These are phyloP conservation scores for Cololabis saira DNA, from an alignment of 2,113 vertebrate species.

Conservation along the genomic window DNA sequence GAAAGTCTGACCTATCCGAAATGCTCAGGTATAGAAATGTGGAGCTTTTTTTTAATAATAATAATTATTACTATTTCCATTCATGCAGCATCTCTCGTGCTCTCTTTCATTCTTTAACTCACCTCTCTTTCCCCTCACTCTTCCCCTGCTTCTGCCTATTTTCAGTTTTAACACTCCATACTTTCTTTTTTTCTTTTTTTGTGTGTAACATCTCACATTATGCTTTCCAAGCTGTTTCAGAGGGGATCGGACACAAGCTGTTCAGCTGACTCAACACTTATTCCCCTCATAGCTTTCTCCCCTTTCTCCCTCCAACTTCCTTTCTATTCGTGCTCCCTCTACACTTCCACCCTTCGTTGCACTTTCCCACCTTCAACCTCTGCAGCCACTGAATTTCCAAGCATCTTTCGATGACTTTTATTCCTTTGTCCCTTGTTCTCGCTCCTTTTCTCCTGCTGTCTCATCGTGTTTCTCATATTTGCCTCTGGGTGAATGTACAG, in stretches of 20 bases:
- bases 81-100: neutral
- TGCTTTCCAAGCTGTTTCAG: slow-evolving; percentile 34
- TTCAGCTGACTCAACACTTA: slow-evolving; percentile 66
- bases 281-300: slow-evolving; percentile 40
- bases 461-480: slow-evolving; percentile 44
- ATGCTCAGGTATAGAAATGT: slow-evolving; percentile 13
- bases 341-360: slow-evolving; percentile 7
- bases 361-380: slow-evolving; percentile 27
- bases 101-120: neutral
- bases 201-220: slow-evolving; percentile 15
- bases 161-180: slow-evolving; percentile 22
- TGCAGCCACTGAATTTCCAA: slow-evolving; percentile 39
- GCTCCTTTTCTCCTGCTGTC: neutral
- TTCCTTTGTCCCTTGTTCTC: slow-evolving; percentile 9
- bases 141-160: slow-evolving; percentile 14
- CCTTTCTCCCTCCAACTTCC: slow-evolving; percentile 11
- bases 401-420: slow-evolving; percentile 10
- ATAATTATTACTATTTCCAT: neutral
- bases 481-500: slow-evolving; percentile 27
- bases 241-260: slow-evolving; percentile 39
- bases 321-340: slow-evolving; percentile 19
- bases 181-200: neutral
- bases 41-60: neutral
- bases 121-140: neutral
- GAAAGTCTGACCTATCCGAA: neutral